Evolutionary conservation across 2,888 invertebrate genomes (phyloP).

Genomic region (Cantharis flavilabris): DNA sequence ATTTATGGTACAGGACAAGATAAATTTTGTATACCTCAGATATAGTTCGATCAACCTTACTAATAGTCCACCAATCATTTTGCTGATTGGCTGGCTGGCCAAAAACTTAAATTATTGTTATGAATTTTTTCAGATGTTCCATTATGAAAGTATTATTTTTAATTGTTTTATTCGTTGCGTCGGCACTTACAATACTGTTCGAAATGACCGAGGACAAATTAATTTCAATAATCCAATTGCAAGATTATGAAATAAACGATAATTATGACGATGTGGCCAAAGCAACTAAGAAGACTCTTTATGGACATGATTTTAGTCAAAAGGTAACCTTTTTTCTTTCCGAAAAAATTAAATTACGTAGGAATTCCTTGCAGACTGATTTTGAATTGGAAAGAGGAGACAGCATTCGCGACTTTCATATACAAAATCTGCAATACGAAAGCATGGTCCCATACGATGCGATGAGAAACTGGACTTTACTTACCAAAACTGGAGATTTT

Average conservation of each 20-base stretch:
- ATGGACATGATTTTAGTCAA: conserved; percentile 42
- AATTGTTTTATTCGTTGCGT: background rate
- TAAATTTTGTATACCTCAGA: no score
- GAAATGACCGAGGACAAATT: conserved; percentile 7
- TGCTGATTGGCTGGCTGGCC: background rate
- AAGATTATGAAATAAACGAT: conserved; percentile 41
- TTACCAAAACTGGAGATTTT: conserved; percentile 60
- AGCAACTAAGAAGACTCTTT: conserved; percentile 44
- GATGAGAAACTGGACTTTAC: conserved; percentile 57
- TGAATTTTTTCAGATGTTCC: background rate
- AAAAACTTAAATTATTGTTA: no score
- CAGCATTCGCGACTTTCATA: conserved; percentile 56
- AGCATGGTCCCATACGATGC: conserved; percentile 46
- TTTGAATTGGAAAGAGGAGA: conserved; percentile 58
- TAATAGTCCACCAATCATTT: background rate
- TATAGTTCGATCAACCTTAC: background rate
- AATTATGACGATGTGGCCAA: conserved; percentile 35
- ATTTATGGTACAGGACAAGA: background rate
- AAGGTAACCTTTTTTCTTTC: conserved; percentile 38
- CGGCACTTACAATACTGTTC: background rate
- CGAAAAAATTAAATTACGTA: background rate
- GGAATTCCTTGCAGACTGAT: conserved; percentile 44
- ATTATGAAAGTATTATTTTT: background rate
- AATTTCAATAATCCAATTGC: conserved; percentile 35
- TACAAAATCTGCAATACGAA: conserved; percentile 25